These are phyloP conservation scores for Drosophila neotestacea DNA, from an alignment of 2,888 invertebrate species.

Conservation along the genomic window DNA sequence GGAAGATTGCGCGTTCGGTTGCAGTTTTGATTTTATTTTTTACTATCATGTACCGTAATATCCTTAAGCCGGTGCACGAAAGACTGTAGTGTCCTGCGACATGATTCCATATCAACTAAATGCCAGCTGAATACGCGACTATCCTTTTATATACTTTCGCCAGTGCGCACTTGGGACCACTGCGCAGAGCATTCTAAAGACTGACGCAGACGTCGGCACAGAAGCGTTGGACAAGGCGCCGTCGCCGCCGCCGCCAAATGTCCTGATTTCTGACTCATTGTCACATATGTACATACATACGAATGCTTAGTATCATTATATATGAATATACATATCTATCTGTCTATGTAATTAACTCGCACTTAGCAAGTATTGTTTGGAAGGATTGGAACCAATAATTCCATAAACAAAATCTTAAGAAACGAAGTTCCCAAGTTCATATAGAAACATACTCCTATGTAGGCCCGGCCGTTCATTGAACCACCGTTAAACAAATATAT, in stretches of 20 bases:
- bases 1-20: background rate
- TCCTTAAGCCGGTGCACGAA: conserved; percentile 23
- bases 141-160: conserved; percentile 75
- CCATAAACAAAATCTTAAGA: no score
- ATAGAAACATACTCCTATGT: no score
- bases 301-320: conserved; percentile 8
- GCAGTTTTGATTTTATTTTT: conserved; percentile 1
- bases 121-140: conserved; percentile 54
- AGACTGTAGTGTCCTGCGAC: conserved; percentile 68
- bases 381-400: background rate
- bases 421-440: no score
- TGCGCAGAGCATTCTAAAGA: conserved; percentile 70
- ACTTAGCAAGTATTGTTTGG: background rate
- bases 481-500: no score
- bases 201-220: conserved; percentile 60
- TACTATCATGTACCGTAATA: conserved; percentile 10
- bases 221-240: conserved; percentile 77
- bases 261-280: conserved; percentile 80
- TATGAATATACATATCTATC: background rate
- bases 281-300: conserved; percentile 28
- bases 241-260: conserved; percentile 78
- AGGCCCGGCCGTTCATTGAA: no score
- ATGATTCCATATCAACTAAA: conserved; percentile 79
- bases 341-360: background rate
- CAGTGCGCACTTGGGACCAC: conserved; percentile 66